Evolutionary conservation across 2,797 vertebrate genomes (phyloP), one percentile per base, ranked within the genome.

Genomic region (Lepus townsendii): DNA sequence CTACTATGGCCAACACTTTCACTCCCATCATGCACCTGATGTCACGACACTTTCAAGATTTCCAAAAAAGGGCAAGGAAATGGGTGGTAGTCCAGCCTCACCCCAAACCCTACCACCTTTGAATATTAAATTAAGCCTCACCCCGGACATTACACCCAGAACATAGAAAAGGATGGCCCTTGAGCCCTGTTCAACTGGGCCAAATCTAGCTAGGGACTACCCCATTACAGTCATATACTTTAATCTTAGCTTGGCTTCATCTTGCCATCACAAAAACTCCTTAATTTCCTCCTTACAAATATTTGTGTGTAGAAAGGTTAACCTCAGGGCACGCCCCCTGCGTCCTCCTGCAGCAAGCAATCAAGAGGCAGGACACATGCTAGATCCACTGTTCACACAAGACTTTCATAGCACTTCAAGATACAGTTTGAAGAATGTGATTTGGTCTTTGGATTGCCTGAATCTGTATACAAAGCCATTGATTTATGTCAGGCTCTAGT

Each of bases 391-490:
- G 35, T n/a, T 88, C 30, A 82, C 8, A 52, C 3, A 47, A 90
- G 65, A 60, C 57, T 57, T 87, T 66, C 27, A 69, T 30, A 76
- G 19, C 13, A 35, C 50, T 42, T 57, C 47, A 54, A 4, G 26
- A 92, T 65, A 52, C 26, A 77, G 32, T 69, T 42, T 78, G 54
- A 91, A 93, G 57, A 92, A 42, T 1, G 0, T 27, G 42, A 83
- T 89, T 88, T 89, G 57, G n/a, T 88, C 62, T 88, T 90, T 54
- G 30, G 83, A 24, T 17, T 86, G 13, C 75, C 42, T 62, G 68
- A 71, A 27, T 47, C 38, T 69, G 52, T 0, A 5, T 8, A 75
- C 52, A 13, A 72, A 69, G 54, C 17, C 76, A 3, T 50, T 65
- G 32, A 47, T 35, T 85, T 47, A 83, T 30, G 62, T 60, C 26